These are phyloP conservation scores for Dromius quadrimaculatus DNA, from an alignment of 2,888 invertebrate species.

Conservation along the genomic window DNA sequence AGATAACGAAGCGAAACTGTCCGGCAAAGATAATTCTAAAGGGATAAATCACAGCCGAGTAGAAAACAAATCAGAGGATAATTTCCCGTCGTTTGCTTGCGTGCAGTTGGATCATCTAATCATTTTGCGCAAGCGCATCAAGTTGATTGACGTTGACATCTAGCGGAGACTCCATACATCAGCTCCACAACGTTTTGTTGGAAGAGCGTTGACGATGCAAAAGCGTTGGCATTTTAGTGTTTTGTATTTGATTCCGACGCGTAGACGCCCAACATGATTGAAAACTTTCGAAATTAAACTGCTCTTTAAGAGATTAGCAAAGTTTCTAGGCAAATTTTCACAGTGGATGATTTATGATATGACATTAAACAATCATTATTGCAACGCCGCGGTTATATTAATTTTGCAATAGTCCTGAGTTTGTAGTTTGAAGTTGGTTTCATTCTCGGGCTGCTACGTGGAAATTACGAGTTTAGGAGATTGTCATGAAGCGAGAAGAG, in stretches of 20 bases:
- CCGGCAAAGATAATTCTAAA: conserved; percentile 27
- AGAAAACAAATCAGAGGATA: conserved; percentile 32
- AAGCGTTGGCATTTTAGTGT: conserved; percentile 17
- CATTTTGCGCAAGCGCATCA: conserved; percentile 4
- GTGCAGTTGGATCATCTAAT: background rate
- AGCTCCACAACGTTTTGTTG: background rate
- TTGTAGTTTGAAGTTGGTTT: conserved; percentile 14
- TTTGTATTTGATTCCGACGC: conserved; percentile 35
- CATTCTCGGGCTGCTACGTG: conserved; percentile 36
- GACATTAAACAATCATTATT: conserved; percentile 51
- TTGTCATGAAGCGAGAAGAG: conserved; percentile 44
- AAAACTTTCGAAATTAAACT: conserved; percentile 43
- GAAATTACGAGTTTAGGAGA: conserved; percentile 37
- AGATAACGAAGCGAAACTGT: conserved; percentile 7
- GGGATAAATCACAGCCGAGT: conserved; percentile 25
- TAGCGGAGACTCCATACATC: background rate
- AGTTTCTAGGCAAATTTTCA: conserved; percentile 48
- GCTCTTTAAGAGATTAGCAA: conserved; percentile 48
- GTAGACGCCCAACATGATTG: conserved; percentile 26
- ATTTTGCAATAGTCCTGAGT: conserved; percentile 39
- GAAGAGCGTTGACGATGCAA: background rate
- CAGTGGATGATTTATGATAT: conserved; percentile 47
- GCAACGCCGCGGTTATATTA: conserved; percentile 45
- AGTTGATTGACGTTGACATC: conserved; percentile 29
- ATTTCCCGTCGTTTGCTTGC: conserved; percentile 30